phyloP scores from a whole-genome alignment of 2,113 vertebrate genomes.

The Corydoras maculifer region DNA sequence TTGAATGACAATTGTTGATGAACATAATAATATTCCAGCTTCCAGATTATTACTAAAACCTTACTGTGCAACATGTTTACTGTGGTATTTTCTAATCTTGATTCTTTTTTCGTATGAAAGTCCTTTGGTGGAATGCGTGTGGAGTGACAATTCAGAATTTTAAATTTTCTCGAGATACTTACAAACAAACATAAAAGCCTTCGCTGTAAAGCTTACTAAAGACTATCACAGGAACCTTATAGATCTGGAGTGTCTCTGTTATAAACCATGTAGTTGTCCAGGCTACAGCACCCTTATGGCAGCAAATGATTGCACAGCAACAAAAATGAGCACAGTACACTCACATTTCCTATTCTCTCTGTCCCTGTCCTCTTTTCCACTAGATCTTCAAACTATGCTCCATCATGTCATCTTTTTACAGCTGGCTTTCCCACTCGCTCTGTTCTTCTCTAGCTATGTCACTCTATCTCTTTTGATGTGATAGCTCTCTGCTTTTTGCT shows the following conservation, averaged over 20 bases:
- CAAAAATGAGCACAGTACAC: conserved; percentile 4
- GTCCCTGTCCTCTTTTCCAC: not conserved
- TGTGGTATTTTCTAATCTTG: too few relatives aligned
- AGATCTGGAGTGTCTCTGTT: not conserved
- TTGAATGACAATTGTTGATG: too few relatives aligned
- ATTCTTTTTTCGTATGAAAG: too few relatives aligned
- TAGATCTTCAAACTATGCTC: conserved; percentile 5
- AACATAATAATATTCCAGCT: too few relatives aligned
- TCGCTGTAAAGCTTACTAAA: too few relatives aligned
- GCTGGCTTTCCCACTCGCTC: conserved; percentile 3
- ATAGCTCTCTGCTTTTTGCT: conserved; percentile 21
- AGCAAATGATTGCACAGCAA: conserved; percentile 1
- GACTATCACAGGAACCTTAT: too few relatives aligned
- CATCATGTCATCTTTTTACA: conserved; percentile 21
- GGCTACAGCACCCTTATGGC: not conserved
- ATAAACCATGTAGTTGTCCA: not conserved
- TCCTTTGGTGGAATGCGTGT: too few relatives aligned
- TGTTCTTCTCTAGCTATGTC: conserved; percentile 45
- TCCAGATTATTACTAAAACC: too few relatives aligned
- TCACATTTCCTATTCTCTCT: conserved; percentile 17
- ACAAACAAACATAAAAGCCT: too few relatives aligned
- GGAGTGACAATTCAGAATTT: too few relatives aligned
- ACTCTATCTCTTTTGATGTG: conserved; percentile 23
- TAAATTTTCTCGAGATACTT: too few relatives aligned
- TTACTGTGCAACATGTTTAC: too few relatives aligned